phyloP scores from a whole-genome alignment of 2,888 invertebrate species.

The Gordius sp. region DNA sequence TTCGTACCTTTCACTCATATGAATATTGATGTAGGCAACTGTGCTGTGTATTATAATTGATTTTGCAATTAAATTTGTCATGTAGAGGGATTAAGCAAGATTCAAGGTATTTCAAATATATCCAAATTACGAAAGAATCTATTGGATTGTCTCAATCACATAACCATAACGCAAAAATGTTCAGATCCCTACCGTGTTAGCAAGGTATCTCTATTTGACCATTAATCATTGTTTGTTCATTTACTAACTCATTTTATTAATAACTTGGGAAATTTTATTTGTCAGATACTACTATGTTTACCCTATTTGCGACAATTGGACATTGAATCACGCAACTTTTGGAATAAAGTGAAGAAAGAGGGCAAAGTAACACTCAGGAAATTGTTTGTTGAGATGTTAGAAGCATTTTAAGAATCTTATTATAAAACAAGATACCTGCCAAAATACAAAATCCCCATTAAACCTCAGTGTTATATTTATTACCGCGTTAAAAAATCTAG shows the following conservation, averaged over 20 bases:
- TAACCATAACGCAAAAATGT: neutral
- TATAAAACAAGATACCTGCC: no score
- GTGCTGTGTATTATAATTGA: no score
- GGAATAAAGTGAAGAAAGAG: constrained; percentile 59
- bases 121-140: constrained; percentile 12
- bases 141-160: neutral
- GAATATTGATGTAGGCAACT: no score
- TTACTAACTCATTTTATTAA: neutral
- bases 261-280: no score
- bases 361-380: constrained; percentile 78
- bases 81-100: constrained; percentile 14
- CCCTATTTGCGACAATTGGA: constrained; percentile 41
- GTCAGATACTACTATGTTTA: neutral
- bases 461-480: no score
- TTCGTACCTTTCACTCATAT: no score
- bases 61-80: no score
- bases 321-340: constrained; percentile 59
- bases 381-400: constrained; percentile 72
- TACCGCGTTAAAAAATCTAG: no score
- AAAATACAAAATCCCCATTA: no score
- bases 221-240: neutral
- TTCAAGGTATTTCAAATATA: constrained; percentile 6
- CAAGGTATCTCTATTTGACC: constrained; percentile 1
- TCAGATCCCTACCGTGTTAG: constrained; percentile 10
- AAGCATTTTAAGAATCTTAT: constrained; percentile 1